Base-by-base conservation (phyloP, 2,888 invertebrate genomes). In the Agriotes lineatus region DNA sequence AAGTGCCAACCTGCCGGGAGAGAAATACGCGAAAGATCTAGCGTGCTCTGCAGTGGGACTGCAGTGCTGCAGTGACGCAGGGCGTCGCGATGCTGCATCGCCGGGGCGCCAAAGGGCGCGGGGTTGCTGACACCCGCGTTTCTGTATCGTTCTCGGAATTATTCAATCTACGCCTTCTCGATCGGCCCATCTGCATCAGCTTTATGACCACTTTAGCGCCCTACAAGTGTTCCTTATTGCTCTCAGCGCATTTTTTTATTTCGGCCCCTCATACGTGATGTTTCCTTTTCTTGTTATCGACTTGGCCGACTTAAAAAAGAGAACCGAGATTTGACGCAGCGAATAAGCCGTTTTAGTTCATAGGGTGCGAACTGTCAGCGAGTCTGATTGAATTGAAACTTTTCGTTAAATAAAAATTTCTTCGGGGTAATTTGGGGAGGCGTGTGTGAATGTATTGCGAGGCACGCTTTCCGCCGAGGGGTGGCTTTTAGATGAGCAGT, bases 271-370 rank as follows among this genome's bases (percentile, higher is more conserved):
- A 2, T 54, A 35, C 48, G 39, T 12, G 14, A 25, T 48, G 12
- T 48, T 48, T 48, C 14, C 3, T 48, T 48, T 25, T 2, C 20
- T 20, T 67, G 71, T 67, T 71, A 72, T 71, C 16, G 14, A 56
- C 42, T 74, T 72, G 4, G 25, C 4, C 25, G 25, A 25, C 25
- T 25, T 25, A 71, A 75, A 74, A 70, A 67, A 72, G 71, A 72
- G 62, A 44, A 14, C 7, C 44, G 70, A 63, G 67, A 72, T 72
- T 73, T 72, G 77, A 75, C 74, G 77, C 75, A 76, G 77, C 78
- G 80, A 79, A 80, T 80, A 80, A 79, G 80, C 79, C 78, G 79
- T 80, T 80, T 78, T 76, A 75, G 77, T 75, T 77, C 74, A 77
- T 78, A 74, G 79, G 78, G 77, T 76, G 79, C 73, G 76, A 76